These are phyloP conservation scores for Orthonyx spaldingii DNA, from an alignment of 2,113 vertebrate genomes.

Conservation along the genomic window DNA sequence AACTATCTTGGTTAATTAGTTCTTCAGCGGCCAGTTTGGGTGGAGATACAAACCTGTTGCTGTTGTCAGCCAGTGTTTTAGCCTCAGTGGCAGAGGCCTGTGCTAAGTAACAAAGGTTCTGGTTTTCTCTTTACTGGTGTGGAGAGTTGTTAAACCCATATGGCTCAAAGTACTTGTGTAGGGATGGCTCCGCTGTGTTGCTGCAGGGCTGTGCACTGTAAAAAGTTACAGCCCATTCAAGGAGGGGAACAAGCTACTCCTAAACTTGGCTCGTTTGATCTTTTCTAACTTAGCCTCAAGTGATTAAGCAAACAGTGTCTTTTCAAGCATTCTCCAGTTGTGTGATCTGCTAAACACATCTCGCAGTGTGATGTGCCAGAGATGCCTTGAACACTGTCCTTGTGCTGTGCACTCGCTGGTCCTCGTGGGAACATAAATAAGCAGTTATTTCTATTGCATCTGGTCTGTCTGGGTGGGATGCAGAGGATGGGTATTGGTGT, in stretches of 20 bases:
- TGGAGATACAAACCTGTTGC: background rate
- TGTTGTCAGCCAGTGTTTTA: background rate
- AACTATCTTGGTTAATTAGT: background rate
- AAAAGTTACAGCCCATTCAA: conserved; percentile 34
- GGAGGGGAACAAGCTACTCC: background rate
- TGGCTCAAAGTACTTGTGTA: background rate
- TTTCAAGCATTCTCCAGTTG: background rate
- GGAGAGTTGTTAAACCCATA: background rate
- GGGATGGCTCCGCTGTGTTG: background rate
- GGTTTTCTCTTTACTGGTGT: conserved; percentile 28
- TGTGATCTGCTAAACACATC: conserved; percentile 10
- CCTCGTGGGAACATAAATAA: background rate
- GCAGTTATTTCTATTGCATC: background rate
- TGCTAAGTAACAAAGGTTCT: background rate
- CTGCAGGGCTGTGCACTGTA: conserved; percentile 18
- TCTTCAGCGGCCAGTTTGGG: background rate
- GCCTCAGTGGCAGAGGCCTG: background rate
- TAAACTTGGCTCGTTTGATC: conserved; percentile 33
- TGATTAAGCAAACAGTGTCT: conserved; percentile 1
- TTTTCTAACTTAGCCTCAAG: background rate
- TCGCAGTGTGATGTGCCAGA: background rate
- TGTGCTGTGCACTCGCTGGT: background rate
- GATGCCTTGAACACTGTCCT: background rate
- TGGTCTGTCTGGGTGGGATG: conserved; percentile 1
- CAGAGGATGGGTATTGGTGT: background rate